Evolutionary conservation across 30 jellyfish, hydroid and myxozoan genomes (phyloP), one percentile per base, ranked within the genome.

Genomic region (Chrysaora quinquecirrha): DNA sequence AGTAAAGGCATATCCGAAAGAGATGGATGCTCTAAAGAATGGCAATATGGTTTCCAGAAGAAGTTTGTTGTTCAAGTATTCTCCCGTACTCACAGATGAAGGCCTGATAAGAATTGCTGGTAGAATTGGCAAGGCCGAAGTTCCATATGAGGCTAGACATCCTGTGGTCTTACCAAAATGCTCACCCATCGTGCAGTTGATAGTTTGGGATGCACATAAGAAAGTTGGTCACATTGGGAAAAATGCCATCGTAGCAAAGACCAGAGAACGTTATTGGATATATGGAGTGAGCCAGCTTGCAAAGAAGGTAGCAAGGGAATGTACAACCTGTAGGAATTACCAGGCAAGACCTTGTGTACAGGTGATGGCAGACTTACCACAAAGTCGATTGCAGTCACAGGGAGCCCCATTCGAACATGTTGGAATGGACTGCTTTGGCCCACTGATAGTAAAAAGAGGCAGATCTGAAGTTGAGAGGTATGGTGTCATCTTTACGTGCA

Each of bases 1-100:
- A 76, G 25, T 25, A 46, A 34, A 56, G 34, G 78, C 77, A 29
- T 76, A 50, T 56, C 68, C 87, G 32, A 62, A 32, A 10, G 87
- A 54, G 77, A 52, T 76, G 68, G 66, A 52, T 33, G 76, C 87
- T 30, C 87, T 76, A 24, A 31, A 76, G 78, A 60, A 30, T 3
- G 87, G 78, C 68, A 76, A 58, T 35, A 56, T 62, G 66, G 72
- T 63, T 68, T 48, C 76, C 58, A 68, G 90, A 77, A 77, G 88
- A 77, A 61, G 88, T 65, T 43, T 66, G 67, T 35, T 65, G 83
- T 35, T 78, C 81, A 78, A 65, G 89, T 35, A 34, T 62, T 71
- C 79, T 65, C 77, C 69, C 30, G 34, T 64, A 18, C 54, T 81
- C 85, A 67, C 79, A 43, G 66, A 81, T 38, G 91, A 81, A 22